Conservation (phyloP, 2,888 invertebrate species). For the Tachina grossa region DNA sequence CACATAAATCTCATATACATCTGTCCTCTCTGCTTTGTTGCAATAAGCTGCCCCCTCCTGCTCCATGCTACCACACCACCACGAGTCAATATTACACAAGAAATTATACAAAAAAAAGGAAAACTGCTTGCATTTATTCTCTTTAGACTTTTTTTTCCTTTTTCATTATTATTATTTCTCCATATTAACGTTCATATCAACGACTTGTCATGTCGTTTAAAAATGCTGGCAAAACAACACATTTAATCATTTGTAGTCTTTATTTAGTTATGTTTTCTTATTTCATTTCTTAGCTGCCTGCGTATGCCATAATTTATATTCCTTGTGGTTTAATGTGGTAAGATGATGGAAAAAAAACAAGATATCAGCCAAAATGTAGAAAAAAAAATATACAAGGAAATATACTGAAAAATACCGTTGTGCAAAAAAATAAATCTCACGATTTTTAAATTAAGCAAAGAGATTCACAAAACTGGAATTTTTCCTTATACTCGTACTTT, state of each 20-base stretch:
- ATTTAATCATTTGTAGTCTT: conserved; percentile 71
- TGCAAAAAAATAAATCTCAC: conserved; percentile 57
- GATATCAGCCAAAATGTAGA: conserved; percentile 39
- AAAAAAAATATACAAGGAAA: conserved; percentile 2
- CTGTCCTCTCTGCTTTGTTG: conserved; percentile 55
- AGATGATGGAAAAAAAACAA: conserved; percentile 53
- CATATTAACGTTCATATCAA: conserved; percentile 69
- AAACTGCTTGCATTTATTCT: conserved; percentile 29
- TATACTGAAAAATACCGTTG: conserved; percentile 54
- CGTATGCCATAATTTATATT: conserved; percentile 71
- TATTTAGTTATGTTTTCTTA: conserved; percentile 1
- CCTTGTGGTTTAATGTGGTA: conserved; percentile 66
- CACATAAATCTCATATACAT: conserved; percentile 66
- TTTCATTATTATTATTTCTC: conserved; percentile 31
- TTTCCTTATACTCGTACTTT: background rate
- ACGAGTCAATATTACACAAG: conserved; percentile 51
- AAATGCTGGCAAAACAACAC: conserved; percentile 71
- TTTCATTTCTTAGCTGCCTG: conserved; percentile 60
- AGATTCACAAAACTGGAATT: conserved; percentile 50
- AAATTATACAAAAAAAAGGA: background rate
- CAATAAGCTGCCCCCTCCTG: background rate
- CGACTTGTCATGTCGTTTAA: conserved; percentile 72
- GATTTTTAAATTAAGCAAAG: conserved; percentile 69
- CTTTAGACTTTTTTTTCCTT: background rate
- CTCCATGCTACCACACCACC: conserved; percentile 38